Evolutionary conservation across 35 echinoderm and acorn worm species (phyloP), one percentile per base, ranked within the genome.

Genomic region (Amphiura filiformis): DNA sequence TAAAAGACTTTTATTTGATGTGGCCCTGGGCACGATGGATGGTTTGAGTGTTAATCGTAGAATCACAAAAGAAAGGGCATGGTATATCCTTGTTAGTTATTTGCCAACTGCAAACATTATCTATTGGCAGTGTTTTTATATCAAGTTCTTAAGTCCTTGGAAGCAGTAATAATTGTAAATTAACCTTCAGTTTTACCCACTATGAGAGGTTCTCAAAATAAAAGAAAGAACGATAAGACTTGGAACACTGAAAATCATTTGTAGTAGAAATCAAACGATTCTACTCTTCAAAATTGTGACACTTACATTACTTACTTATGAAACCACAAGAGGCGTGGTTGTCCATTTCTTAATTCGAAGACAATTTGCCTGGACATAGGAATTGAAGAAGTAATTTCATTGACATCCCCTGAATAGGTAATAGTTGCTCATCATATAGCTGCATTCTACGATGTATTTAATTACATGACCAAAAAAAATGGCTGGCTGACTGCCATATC

Each of bases 11-110:
- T 70, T 70, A 70, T 26, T 70, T 26, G 61, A 26, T 18, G 61
- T 70, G 61, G 61, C 61, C 61, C 61, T 70, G 61, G 61, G 61
- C 17, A 70, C 26, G 61, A 70, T 70, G 61, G 61, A 70, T 30
- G 28, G 61, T 30, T n/a, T 70, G 4, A 70, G 61, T 70, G 61
- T 30, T 70, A 18, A 30, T 26, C 28, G 61, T 70, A 70, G 61
- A 30, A 26, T 70, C 17, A 70, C 61, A 26, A 70, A 70, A 70
- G 61, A 70, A 70, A 30, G 15, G 15, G 61, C 15, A 70, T 47
- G 41, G 61, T n/a, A 18, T 70, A 70, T 70, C 61, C 61, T 70
- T 70, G 61, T 70, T 18, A 70, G 17, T n/a, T 70, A 30, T 70
- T 70, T 70, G 61, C 15, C 26, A 30, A 70, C 15, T 70, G 61